Evolutionary conservation across 2,113 vertebrate genomes (phyloP).

Genomic region (Bufo gargarizans): DNA sequence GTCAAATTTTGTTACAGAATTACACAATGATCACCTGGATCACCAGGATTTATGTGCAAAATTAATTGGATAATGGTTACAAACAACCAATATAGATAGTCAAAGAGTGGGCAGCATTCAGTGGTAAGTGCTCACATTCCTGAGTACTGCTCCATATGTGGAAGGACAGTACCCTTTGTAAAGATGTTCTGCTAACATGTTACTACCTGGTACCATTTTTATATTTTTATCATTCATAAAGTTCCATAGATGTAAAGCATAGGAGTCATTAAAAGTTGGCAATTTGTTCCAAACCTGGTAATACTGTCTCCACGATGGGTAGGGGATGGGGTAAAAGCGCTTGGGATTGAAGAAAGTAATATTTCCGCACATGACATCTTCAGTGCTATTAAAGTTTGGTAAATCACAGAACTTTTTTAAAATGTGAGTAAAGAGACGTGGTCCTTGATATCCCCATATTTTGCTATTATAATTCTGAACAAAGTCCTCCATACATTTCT

Average conservation of each 20-base stretch:
- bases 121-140: background rate
- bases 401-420: background rate
- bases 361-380: background rate
- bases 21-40: too few species aligned
- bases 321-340: background rate
- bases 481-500: slow-evolving; percentile 3
- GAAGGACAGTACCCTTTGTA: background rate
- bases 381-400: background rate
- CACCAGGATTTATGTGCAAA: too few species aligned
- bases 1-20: too few species aligned
- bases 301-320: background rate
- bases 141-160: background rate
- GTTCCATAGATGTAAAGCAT: slow-evolving; percentile 9
- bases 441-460: background rate
- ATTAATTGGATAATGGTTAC: background rate
- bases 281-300: background rate
- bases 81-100: background rate
- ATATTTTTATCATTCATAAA: background rate
- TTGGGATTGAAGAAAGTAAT: background rate
- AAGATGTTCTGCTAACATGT: background rate
- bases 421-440: background rate
- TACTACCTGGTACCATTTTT: background rate
- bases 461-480: background rate
- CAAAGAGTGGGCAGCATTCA: background rate
- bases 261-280: slow-evolving; percentile 12